These are phyloP conservation scores for Ptychoptera albimana DNA, from an alignment of 2,888 invertebrate genomes.

Conservation along the genomic window DNA sequence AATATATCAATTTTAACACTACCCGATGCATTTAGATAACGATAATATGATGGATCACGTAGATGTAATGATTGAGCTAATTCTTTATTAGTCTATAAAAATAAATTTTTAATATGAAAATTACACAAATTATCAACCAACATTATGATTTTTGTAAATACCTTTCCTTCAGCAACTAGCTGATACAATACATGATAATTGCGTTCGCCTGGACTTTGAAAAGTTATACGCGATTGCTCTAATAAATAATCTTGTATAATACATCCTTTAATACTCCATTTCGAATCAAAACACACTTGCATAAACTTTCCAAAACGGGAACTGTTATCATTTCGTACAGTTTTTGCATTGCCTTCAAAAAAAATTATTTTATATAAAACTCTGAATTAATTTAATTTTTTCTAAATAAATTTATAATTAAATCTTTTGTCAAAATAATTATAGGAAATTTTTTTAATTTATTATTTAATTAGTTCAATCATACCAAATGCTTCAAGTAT, in stretches of 20 bases:
- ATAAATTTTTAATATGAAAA: conserved; percentile 22
- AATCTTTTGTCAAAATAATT: conserved; percentile 2
- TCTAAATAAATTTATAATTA: too few species aligned
- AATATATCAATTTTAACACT: conserved; percentile 49
- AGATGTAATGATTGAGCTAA: conserved; percentile 57
- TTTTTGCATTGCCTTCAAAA: conserved; percentile 73
- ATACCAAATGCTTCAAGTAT: conserved; percentile 85
- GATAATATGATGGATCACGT: conserved; percentile 58
- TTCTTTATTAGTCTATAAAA: conserved; percentile 44
- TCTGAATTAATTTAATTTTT: too few species aligned
- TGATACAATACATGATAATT: conserved; percentile 91
- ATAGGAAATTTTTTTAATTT: conserved; percentile 2
- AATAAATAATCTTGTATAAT: conserved; percentile 81
- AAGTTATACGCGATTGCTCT: conserved; percentile 80
- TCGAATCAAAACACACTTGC: conserved; percentile 79
- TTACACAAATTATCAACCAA: background rate
- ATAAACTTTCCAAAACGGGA: conserved; percentile 92
- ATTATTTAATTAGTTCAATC: conserved; percentile 13
- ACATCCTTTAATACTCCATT: conserved; percentile 81
- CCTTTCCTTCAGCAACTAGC: conserved; percentile 68
- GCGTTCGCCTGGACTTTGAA: conserved; percentile 71
- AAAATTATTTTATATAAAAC: conserved; percentile 8
- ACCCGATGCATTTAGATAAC: conserved; percentile 69
- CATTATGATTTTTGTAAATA: background rate
- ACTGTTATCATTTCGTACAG: conserved; percentile 84